A percentile compares a stretch with the other conserved stretches of the same genome.
These are phyloP conservation scores for Eupristina koningsbergeri DNA, from an alignment of 1,140 invertebrate genomes.

Conservation along the genomic window DNA sequence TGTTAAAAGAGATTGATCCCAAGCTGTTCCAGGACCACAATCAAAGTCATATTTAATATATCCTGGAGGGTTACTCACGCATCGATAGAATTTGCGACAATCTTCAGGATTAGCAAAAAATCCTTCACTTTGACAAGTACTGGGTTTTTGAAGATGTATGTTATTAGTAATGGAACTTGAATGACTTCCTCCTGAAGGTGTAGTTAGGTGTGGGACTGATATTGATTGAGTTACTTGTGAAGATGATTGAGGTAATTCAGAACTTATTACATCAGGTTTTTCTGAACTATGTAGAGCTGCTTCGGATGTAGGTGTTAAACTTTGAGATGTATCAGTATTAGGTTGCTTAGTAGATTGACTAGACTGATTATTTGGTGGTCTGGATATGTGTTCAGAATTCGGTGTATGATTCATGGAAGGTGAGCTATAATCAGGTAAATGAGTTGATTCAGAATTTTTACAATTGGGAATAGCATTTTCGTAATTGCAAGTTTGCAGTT, in stretches of 20 bases:
- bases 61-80: constrained; percentile 69
- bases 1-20: constrained; percentile 70
- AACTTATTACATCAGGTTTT: not conserved
- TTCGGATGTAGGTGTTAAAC: not conserved
- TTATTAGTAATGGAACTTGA: not conserved
- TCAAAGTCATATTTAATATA: constrained; percentile 67
- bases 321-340: not conserved
- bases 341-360: not conserved
- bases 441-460: not conserved
- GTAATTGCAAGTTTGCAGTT: constrained; percentile 64
- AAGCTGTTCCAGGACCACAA: constrained; percentile 70
- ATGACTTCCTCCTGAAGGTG: not conserved
- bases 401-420: constrained; percentile 3
- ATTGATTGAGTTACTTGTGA: not conserved
- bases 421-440: not conserved
- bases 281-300: not conserved
- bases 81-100: constrained; percentile 78
- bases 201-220: constrained; percentile 6
- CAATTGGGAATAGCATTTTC: constrained; percentile 66
- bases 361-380: constrained; percentile 1
- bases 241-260: not conserved
- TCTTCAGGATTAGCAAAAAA: constrained; percentile 76
- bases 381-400: not conserved
- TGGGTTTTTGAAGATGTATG: constrained; percentile 3
- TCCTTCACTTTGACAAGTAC: constrained; percentile 64